phyloP scores from a whole-genome alignment of 1,140 invertebrate genomes.

The Himalopsyche phryganea region DNA sequence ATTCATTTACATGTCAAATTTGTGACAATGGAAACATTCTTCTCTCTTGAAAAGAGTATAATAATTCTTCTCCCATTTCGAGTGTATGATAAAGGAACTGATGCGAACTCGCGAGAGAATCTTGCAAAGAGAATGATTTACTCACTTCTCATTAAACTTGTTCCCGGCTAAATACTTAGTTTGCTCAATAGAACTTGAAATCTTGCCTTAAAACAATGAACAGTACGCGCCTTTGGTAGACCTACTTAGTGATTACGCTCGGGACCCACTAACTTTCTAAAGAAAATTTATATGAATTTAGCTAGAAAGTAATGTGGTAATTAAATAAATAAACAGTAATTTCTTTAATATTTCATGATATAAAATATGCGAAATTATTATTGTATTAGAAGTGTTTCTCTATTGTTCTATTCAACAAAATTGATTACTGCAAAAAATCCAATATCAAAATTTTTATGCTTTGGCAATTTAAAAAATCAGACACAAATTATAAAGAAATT shows the following conservation, averaged over 20 bases:
- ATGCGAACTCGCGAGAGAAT: conserved; percentile 22
- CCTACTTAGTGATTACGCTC: not conserved
- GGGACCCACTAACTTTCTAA: not conserved
- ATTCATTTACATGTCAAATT: not conserved
- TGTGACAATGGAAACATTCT: too few relatives aligned
- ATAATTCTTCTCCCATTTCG: too few relatives aligned
- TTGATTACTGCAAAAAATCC: too few relatives aligned
- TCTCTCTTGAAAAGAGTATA: too few relatives aligned
- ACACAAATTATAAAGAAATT: too few relatives aligned
- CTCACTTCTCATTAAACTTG: conserved; percentile 21
- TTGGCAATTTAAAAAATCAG: too few relatives aligned
- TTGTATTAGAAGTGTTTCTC: too few relatives aligned
- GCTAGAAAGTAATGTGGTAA: too few relatives aligned
- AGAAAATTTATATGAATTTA: too few relatives aligned
- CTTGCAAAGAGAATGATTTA: conserved; percentile 25
- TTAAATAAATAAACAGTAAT: not conserved
- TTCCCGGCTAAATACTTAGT: not conserved
- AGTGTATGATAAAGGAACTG: conserved; percentile 20
- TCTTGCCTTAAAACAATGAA: conserved; percentile 4
- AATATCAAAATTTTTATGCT: too few relatives aligned
- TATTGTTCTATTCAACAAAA: too few relatives aligned
- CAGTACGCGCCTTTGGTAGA: not conserved
- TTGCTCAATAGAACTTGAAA: conserved; percentile 9
- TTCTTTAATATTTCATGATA: not conserved
- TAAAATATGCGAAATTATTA: too few relatives aligned